Base-by-base conservation (phyloP, 2,888 invertebrate species). In the Boloria euphrosyne region DNA sequence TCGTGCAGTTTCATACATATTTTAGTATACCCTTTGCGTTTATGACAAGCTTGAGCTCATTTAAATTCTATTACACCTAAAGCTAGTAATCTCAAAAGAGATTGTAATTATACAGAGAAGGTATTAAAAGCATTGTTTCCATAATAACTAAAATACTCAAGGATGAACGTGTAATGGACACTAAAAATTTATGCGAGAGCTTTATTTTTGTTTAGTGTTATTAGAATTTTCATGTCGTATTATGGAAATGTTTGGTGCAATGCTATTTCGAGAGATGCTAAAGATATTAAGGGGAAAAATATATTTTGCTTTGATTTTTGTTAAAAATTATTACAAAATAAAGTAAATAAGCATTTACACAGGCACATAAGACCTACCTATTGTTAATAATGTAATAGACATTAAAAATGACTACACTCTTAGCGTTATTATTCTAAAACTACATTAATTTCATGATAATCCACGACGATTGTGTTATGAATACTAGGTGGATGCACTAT, bases 151-250 rank as follows among this genome's bases (percentile, higher is more conserved):
- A 71, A 69, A 62, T 64, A 64, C 51, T 85, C 84, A 84, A 77
- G 80, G 77, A 82, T 85, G 78, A 87, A 83, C 84, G 83, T 71
- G 75, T 82, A 79, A 87, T 76, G 83, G 67, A 55, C 65, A 73
- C 76, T 83, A 70, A 76, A 84, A 71, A 82, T 68, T 75, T 73
- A 71, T 59, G 22, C 44, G 46, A 59, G 47, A 52, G 50, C 38
- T 59, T 68, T 66, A 64, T 59, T 55, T 43, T 59, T 64, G 43
- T 67, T 68, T 63, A 70, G 52, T 50, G 47, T 62, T 62, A 67
- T 62, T 52, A 46, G 52, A 58, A 61, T 62, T 22, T 54, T 62
- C 38, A 27, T 18, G 61, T 18, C 13, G 13, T 52, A 43, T n/a
- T 53, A 57, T 55, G n/a, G 13, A 46, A 58, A 62, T 62, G 46